These are phyloP conservation scores for Camptogramma bilineatum DNA, from an alignment of 2,888 invertebrate species.

Conservation along the genomic window DNA sequence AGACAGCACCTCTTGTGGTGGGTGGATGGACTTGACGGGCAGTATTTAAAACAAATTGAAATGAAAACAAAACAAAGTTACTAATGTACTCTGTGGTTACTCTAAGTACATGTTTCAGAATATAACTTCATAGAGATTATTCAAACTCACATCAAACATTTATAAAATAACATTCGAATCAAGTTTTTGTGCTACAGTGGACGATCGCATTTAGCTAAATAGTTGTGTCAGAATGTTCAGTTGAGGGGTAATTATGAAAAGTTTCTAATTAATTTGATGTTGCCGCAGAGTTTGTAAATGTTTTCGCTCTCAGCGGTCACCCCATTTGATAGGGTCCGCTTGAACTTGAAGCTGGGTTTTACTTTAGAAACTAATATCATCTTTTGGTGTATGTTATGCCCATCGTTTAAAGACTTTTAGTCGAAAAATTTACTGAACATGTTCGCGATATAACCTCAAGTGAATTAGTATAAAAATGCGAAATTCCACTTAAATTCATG, in stretches of 20 bases:
- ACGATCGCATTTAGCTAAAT: conserved; percentile 7
- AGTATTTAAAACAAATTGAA: too few species aligned
- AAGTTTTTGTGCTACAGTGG: neutral
- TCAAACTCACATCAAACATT: neutral
- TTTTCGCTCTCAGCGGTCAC: conserved; percentile 12
- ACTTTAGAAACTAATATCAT: conserved; percentile 8
- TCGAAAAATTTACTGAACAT: neutral
- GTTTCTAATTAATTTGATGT: conserved; percentile 28
- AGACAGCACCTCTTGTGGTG: too few species aligned
- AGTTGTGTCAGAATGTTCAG: conserved; percentile 19
- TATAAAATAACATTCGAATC: neutral
- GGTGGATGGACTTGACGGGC: too few species aligned
- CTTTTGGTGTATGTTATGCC: neutral
- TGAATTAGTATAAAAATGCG: neutral
- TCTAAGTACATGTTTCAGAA: neutral
- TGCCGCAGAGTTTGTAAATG: conserved; percentile 16
- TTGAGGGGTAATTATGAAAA: conserved; percentile 23
- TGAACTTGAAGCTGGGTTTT: conserved; percentile 8
- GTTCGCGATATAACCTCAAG: neutral
- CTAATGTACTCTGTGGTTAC: too few species aligned
- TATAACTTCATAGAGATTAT: neutral
- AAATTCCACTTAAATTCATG: neutral
- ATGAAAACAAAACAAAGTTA: too few species aligned
- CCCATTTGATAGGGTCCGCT: neutral
- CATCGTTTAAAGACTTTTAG: neutral